Evolutionary conservation across 2,113 vertebrate genomes (phyloP).

Genomic region (Lophura nycthemera): DNA sequence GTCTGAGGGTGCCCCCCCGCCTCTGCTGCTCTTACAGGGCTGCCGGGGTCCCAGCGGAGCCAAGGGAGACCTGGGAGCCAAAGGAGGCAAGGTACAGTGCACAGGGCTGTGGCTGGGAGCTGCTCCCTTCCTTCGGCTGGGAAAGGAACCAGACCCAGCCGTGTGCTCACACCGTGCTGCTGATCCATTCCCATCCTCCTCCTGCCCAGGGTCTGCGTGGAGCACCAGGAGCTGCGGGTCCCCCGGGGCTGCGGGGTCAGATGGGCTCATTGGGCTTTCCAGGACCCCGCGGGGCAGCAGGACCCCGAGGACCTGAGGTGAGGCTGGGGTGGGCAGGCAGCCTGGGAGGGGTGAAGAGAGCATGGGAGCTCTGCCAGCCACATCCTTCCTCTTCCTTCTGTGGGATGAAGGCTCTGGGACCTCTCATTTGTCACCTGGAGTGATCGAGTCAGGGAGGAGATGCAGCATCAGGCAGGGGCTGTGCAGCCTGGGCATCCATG

Average conservation of each 20-base stretch:
- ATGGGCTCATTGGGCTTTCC: conserved; percentile 81
- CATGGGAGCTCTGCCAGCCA: accelerated
- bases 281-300: conserved; percentile 77
- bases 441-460: accelerated
- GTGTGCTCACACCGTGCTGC: accelerated
- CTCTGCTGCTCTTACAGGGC: conserved; percentile 74
- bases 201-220: conserved; percentile 81
- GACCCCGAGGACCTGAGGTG: conserved; percentile 79
- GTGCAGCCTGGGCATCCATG: neutral
- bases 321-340: neutral
- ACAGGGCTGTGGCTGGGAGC: no score
- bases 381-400: neutral
- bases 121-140: neutral
- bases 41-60: conserved; percentile 79
- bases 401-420: neutral
- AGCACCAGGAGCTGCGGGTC: conserved; percentile 76
- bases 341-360: neutral
- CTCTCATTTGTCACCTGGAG: no score
- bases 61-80: conserved; percentile 81
- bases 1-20: neutral
- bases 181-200: accelerated
- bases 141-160: neutral
- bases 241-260: conserved; percentile 80
- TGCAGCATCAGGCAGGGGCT: neutral
- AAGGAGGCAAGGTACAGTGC: conserved; percentile 80